phyloP scores from a whole-genome alignment of 1,140 invertebrate species.

The Aphelenchoides besseyi region DNA sequence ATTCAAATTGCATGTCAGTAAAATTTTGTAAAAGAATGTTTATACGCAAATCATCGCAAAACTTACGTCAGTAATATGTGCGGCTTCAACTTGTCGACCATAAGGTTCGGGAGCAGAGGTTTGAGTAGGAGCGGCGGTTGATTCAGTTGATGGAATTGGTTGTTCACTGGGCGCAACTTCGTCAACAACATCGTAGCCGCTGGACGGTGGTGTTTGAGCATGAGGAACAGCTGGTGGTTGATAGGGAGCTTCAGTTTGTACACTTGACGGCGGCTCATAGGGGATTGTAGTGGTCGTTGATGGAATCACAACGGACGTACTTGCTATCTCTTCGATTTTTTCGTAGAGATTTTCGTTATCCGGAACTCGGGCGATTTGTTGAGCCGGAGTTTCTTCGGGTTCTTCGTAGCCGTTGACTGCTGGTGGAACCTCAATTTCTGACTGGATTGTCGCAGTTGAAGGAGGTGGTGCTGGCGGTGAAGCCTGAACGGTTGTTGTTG shows the following conservation, averaged over 20 bases:
- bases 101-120: constrained; percentile 8
- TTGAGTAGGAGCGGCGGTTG: neutral
- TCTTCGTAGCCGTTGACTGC: neutral
- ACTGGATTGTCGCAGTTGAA: neutral
- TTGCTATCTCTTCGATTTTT: neutral
- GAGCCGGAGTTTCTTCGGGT: neutral
- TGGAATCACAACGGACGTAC: neutral
- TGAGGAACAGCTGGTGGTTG: neutral
- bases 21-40: neutral
- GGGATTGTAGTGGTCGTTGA: neutral
- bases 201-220: neutral
- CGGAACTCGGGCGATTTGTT: constrained; percentile 7
- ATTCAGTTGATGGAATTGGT: too few relatives aligned
- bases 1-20: neutral
- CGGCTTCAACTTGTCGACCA: neutral
- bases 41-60: too few relatives aligned
- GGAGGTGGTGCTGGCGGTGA: neutral
- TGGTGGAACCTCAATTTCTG: neutral
- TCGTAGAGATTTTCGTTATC: constrained; percentile 9
- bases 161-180: neutral
- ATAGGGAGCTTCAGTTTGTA: neutral
- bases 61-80: constrained; percentile 6
- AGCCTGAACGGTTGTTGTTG: too few relatives aligned
- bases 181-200: constrained; percentile 3
- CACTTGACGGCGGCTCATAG: neutral